Base-by-base conservation (phyloP, 64 coral and sea anemone species). In the Porites lutea region DNA sequence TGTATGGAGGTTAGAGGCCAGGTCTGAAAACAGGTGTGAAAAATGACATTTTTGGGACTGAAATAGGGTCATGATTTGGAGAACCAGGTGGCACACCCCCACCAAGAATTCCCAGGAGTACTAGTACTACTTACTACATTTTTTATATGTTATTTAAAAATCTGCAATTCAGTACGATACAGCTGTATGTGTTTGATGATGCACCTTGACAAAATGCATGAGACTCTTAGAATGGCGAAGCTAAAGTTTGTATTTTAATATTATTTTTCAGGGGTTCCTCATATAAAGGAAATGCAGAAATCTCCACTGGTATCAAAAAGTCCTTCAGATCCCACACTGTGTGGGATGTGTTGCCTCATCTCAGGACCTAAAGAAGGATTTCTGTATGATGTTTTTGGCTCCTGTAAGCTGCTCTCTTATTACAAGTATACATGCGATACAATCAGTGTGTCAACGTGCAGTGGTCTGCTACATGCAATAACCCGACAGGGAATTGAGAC, bases 291-390 rank as follows among this genome's bases (percentile, higher is more conserved):
- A 22, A 52, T 49, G 52, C 69, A 74, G 18, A 73, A 22, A 59
- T 95, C 78, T 13, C 94, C 89, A 1, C 49, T 97, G 14, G 58
- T 87, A 19, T 83, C 88, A 51, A 71, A 64, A 37, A 18, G 19
- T 57, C 13, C 72, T 18, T 83, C 74, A 37, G 76, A 94, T 2
- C 88, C 87, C 4, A 79, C 83, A 10, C 70, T 97, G 6, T 93
- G 95, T 53, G 95, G 95, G 9, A 91, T 97, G 92, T 91, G 92
- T 75, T 85, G 87, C 7, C 51, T 97, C 57, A 88, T 97, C 71
- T 97, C 95, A 61, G 88, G 95, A 69, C 95, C 95, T 14, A 97
- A 97, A 66, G 95, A 97, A 52, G 92, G 95, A 53, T 97, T 77
- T 18, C 64, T 97, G 37, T 97, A 97, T 72, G 92, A 94, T 57